A percentile compares a stretch with the other conserved stretches of the same genome.
These are phyloP conservation scores for Genyomyrus donnyi DNA, from an alignment of 2,113 vertebrate species.

Conservation along the genomic window DNA sequence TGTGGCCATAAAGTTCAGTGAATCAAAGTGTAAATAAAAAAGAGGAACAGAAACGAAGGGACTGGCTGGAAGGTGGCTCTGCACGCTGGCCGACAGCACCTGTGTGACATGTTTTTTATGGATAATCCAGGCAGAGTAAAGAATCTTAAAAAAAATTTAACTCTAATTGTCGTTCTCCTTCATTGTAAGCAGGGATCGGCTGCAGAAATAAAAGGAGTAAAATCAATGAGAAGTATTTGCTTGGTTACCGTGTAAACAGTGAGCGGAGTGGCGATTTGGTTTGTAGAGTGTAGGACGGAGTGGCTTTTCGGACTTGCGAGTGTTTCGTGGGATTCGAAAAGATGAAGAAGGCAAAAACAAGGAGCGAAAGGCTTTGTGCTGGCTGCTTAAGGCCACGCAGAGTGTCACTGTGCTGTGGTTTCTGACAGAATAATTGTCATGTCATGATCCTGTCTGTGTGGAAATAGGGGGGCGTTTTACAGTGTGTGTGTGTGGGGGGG, in stretches of 20 bases:
- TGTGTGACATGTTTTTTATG: neutral
- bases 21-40: neutral
- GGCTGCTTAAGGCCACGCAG: neutral
- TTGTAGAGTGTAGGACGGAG: neutral
- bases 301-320: conserved; percentile 1
- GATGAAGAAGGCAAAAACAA: neutral
- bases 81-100: neutral
- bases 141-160: conserved; percentile 24
- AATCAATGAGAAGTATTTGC: conserved; percentile 37
- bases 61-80: neutral
- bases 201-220: conserved; percentile 19
- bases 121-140: neutral
- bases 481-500: neutral
- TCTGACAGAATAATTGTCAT: conserved; percentile 41
- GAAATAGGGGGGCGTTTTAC: conserved; percentile 18
- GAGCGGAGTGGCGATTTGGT: conserved; percentile 21
- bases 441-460: conserved; percentile 24
- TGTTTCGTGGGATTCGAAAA: neutral
- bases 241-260: conserved; percentile 38
- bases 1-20: neutral
- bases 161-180: conserved; percentile 22
- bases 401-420: conserved; percentile 19
- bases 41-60: neutral
- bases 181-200: conserved; percentile 15
- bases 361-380: neutral